A percentile compares a stretch with the other conserved stretches of the same genome.
phyloP scores from a whole-genome alignment of 2,113 vertebrate genomes.

The Eleginops maclovinus region DNA sequence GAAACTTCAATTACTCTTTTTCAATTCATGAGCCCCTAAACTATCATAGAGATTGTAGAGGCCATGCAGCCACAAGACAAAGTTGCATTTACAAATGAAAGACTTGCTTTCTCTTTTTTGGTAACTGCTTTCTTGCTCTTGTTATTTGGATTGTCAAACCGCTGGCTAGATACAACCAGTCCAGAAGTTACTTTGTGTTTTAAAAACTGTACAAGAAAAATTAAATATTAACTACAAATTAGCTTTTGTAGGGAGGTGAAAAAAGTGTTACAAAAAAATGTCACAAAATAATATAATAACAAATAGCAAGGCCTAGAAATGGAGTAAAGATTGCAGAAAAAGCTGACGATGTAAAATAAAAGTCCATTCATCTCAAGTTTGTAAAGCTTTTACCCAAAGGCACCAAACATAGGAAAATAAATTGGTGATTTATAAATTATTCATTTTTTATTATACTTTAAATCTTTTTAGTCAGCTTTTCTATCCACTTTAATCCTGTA shows the following conservation, averaged over 20 bases:
- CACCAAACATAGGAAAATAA: conserved; percentile 28
- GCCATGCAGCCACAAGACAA: background rate
- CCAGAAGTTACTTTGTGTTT: background rate
- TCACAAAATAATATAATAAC: no score
- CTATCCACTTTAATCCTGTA: background rate
- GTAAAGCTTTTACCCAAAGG: conserved; percentile 42
- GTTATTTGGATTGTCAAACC: background rate
- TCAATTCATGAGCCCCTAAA: background rate
- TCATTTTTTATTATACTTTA: conserved; percentile 20
- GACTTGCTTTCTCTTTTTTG: background rate
- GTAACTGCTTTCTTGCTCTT: background rate
- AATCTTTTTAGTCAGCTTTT: conserved; percentile 24
- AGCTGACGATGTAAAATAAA: conserved; percentile 10
- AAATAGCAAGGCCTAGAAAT: conserved; percentile 1
- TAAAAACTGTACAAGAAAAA: background rate
- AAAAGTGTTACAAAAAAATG: no score
- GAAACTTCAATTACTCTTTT: background rate
- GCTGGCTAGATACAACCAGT: background rate
- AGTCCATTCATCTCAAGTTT: conserved; percentile 19
- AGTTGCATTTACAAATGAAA: background rate
- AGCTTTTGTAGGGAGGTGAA: background rate
- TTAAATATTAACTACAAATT: background rate
- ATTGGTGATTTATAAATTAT: conserved; percentile 31
- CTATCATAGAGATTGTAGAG: background rate
- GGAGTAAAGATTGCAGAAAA: background rate